Conservation (phyloP, 2,888 invertebrate species). For the Stenodema calcarata region DNA sequence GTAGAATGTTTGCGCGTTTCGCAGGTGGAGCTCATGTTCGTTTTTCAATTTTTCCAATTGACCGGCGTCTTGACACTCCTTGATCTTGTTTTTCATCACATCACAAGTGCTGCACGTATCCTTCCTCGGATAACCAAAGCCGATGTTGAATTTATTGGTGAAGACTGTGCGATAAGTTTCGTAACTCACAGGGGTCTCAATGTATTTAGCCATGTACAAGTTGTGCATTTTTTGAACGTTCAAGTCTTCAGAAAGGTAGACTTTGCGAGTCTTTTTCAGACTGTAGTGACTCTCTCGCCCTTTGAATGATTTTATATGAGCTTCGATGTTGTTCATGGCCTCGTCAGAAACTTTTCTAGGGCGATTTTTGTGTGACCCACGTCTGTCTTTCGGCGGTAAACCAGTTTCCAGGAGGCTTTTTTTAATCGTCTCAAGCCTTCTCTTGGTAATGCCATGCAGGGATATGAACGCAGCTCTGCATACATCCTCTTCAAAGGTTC, state of each 20-base stretch:
- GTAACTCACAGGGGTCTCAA: background rate
- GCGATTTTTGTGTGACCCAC: conserved; percentile 5
- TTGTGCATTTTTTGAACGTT: conserved; percentile 7
- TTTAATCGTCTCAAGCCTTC: conserved; percentile 18
- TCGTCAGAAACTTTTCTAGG: conserved; percentile 12
- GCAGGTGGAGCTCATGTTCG: background rate
- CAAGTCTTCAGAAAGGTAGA: conserved; percentile 29
- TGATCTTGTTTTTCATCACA: background rate
- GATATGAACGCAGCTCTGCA: background rate
- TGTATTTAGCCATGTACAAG: background rate
- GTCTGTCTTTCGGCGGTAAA: background rate
- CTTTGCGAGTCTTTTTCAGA: background rate
- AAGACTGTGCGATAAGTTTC: conserved; percentile 14
- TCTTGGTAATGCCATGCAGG: conserved; percentile 20
- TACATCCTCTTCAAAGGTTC: background rate
- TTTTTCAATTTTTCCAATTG: background rate
- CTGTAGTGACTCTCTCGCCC: background rate
- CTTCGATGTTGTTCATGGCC: background rate
- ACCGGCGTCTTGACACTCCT: background rate
- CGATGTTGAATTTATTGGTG: background rate
- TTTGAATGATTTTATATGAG: background rate
- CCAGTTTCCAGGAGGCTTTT: background rate
- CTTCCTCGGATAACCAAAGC: conserved; percentile 24
- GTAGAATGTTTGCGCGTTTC: conserved; percentile 31
- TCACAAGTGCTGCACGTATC: conserved; percentile 39